Conservation (phyloP, 2,797 vertebrate species). For the Sebastes oblongus region DNA sequence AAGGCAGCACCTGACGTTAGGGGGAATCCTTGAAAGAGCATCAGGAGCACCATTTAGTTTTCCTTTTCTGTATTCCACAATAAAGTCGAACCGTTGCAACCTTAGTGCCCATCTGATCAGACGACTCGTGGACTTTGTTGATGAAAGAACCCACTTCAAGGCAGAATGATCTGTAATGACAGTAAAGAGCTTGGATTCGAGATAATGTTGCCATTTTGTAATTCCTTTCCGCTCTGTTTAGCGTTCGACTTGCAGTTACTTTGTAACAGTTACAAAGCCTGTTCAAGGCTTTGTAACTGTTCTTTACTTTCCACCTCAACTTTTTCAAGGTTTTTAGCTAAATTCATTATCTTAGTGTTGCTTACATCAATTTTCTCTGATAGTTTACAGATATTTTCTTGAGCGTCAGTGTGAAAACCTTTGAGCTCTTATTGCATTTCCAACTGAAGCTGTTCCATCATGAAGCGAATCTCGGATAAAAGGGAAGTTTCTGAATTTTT, state of each 20-base stretch:
- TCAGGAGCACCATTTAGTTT: background rate
- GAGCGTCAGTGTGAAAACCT: no score
- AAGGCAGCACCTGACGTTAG: background rate
- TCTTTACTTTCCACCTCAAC: no score
- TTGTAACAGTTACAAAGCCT: background rate
- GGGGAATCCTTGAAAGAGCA: background rate
- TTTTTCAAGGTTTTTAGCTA: no score
- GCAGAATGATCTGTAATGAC: slow-evolving; percentile 14
- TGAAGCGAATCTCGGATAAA: no score
- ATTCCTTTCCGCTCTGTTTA: background rate
- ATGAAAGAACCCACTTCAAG: slow-evolving; percentile 15
- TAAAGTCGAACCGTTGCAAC: slow-evolving; percentile 1
- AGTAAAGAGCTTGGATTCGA: background rate
- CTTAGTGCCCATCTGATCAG: background rate
- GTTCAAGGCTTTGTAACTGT: no score
- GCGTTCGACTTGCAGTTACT: background rate
- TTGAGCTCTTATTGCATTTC: no score
- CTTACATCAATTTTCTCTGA: no score
- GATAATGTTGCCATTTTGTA: background rate
- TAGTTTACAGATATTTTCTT: no score
- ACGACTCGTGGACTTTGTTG: background rate
- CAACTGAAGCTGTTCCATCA: no score
- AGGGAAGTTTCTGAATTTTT: background rate
- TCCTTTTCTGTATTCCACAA: slow-evolving; percentile 14
- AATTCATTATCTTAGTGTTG: no score